These are phyloP conservation scores for Cotesia congregata DNA, from an alignment of 2,888 invertebrate species.

Conservation along the genomic window DNA sequence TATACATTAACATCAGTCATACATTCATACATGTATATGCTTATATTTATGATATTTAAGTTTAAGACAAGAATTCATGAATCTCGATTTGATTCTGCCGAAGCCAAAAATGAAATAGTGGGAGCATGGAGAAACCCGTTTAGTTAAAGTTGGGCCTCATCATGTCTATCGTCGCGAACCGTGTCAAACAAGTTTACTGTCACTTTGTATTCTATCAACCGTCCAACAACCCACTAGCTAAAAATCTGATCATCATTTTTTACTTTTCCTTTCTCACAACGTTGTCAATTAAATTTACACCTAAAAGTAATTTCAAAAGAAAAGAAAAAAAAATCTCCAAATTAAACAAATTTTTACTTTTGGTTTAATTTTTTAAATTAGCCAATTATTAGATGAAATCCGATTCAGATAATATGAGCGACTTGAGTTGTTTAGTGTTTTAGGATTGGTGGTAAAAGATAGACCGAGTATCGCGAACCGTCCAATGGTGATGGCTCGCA, in stretches of 20 bases:
- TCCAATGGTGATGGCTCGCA: slow-evolving; percentile 64
- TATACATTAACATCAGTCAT: slow-evolving; percentile 1
- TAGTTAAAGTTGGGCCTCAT: slow-evolving; percentile 23
- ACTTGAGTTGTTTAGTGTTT: slow-evolving; percentile 45
- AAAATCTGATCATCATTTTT: background rate
- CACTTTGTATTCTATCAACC: slow-evolving; percentile 57
- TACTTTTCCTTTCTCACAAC: slow-evolving; percentile 1
- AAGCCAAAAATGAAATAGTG: background rate
- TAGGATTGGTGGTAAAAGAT: slow-evolving; percentile 60
- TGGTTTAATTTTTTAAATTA: background rate
- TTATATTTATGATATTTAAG: slow-evolving; percentile 24
- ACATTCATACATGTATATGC: background rate
- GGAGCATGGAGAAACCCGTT: background rate
- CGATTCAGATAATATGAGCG: background rate
- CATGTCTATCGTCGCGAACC: slow-evolving; percentile 45
- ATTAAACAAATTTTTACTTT: background rate
- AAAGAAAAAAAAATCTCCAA: background rate
- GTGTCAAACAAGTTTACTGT: slow-evolving; percentile 58
- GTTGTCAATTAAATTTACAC: slow-evolving; percentile 4
- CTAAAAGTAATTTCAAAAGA: background rate
- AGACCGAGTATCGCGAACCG: slow-evolving; percentile 45
- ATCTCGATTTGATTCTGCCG: background rate
- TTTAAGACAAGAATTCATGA: slow-evolving; percentile 34
- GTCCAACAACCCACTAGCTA: slow-evolving; percentile 50
- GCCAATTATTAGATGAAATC: background rate